Evolutionary conservation across 1,140 invertebrate genomes (phyloP), one percentile per base, ranked within the genome.

Genomic region (Vanessa atalanta): DNA sequence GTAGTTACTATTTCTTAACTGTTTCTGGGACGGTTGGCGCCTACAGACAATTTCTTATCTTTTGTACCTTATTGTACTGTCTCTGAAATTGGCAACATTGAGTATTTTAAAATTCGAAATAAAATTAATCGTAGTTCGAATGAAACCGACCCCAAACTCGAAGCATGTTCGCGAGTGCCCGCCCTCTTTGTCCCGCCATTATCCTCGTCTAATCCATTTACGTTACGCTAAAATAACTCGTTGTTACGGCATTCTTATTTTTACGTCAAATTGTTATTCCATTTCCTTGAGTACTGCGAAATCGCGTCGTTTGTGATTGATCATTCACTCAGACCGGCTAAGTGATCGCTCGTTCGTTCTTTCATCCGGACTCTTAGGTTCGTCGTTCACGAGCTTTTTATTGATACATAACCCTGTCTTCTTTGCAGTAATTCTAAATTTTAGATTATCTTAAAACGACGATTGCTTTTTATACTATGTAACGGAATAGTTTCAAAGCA

Each of bases 301-400:
- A 75, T 78, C 72, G 76, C 65, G 74, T 75, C 74, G 76, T 63
- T 73, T 66, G 79, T 76, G 79, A 80, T 80, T 76, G 76, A 80
- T 80, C 79, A 74, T 77, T 78, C 76, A 65, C 78, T 79, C 66
- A 70, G 66, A 31, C 47, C 50, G 67, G 48, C 75, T 73, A 78
- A 80, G 77, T 72, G 77, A 79, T 75, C 75, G 79, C 61, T 77
- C 75, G 66, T 70, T 75, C 70, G 66, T 74, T 79, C 55, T 23
- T 67, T 77, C 77, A 79, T 75, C 71, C 73, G 75, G 51, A 61
- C 69, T 75, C 61, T 76, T 74, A 72, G 43, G 60, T 78, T 78
- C 63, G 67, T 69, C 63, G 68, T 74, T 71, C 72, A 65, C 69
- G 69, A 72, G 69, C 65, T 67, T 75, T 78, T 77, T 77, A 77